Base-by-base conservation (phyloP, 2,113 vertebrate species). In the Ovibos moschatus region DNA sequence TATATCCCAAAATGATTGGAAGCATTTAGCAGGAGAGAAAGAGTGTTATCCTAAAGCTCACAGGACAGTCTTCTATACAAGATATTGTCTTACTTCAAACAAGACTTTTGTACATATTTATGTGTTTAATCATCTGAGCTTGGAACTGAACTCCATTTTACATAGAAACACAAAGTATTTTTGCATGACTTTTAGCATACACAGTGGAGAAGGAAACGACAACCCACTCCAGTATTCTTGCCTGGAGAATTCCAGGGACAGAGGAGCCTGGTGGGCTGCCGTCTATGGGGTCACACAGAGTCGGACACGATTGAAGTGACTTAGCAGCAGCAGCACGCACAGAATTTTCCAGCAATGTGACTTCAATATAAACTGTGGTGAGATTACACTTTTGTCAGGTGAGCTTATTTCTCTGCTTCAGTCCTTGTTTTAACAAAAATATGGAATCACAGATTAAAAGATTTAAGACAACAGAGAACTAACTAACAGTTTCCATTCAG, bases 101-200 rank as follows among this genome's bases (percentile, higher is more conserved):
- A 4, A 55, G 58, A 64, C 53, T 93, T 85, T n/a, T 43, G 53
- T 43, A 33, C 36, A 84, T 74, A 36, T 16, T 84, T 43, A 43
- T n/a, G 12, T 50, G 5, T 64, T 62, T 74, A 55, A 28, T 97
- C 85, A 50, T 28, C 14, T 60, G 76, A 82, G 28, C 28, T 53
- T 85, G 33, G 53, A 82, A 50, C 27, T 47, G 53, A 87, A 62
- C 14, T 96, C 36, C 33, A 53, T 67, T 87, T 93, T 57, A 74
- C 50, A 67, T 71, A 76, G 74, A 76, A 82, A 94, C 85, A 25
- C 19, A 81, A 76, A 87, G 9, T n/a, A 84, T 86, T 81, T 94
- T 91, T 91, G 27, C 58, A 55, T 91, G 43, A 58, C 64, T 76
- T 91, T 91, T 89, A 93, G 43, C 6, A 28, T 36, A 36, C n/a